These are phyloP conservation scores for Alloscopus bannaensis DNA, from an alignment of 2,888 invertebrate species.

Conservation along the genomic window DNA sequence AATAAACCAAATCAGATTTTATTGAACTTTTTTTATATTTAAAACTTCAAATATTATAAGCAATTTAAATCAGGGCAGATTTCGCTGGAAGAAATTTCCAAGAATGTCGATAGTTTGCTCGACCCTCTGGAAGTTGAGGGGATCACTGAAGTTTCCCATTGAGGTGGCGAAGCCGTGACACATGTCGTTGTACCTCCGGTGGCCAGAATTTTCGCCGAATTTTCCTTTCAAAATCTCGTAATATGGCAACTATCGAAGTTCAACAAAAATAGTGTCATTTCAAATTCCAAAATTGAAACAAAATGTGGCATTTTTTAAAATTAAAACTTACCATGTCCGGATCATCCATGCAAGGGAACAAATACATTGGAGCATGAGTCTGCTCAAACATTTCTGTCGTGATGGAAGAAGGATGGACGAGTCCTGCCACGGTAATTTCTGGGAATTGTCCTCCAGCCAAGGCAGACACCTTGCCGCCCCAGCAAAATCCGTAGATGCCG, in stretches of 20 bases:
- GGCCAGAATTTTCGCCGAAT: conserved; percentile 67
- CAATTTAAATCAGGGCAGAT: conserved; percentile 34
- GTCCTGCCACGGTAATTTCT: conserved; percentile 62
- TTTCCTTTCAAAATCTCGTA: conserved; percentile 66
- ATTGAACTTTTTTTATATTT: not conserved
- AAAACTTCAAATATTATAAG: no score
- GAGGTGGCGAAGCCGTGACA: conserved; percentile 67
- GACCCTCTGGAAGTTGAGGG: conserved; percentile 54
- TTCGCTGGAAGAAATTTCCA: conserved; percentile 59
- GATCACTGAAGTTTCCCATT: conserved; percentile 66
- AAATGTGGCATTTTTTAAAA: no score
- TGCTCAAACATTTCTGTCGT: conserved; percentile 51
- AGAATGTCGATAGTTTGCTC: conserved; percentile 66
- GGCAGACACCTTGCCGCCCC: conserved; percentile 62
- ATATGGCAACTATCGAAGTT: conserved; percentile 66
- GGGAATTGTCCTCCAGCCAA: conserved; percentile 42
- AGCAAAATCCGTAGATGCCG: conserved; percentile 64
- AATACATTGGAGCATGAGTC: conserved; percentile 59
- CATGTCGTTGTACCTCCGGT: conserved; percentile 66
- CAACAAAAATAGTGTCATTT: not conserved
- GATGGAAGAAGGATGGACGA: conserved; percentile 69
- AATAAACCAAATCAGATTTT: not conserved
- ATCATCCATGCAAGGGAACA: conserved; percentile 62
- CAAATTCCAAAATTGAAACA: not conserved
- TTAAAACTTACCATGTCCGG: conserved; percentile 63